These are phyloP conservation scores for Toxotes jaculatrix DNA, from an alignment of 2,113 vertebrate species.

Conservation along the genomic window DNA sequence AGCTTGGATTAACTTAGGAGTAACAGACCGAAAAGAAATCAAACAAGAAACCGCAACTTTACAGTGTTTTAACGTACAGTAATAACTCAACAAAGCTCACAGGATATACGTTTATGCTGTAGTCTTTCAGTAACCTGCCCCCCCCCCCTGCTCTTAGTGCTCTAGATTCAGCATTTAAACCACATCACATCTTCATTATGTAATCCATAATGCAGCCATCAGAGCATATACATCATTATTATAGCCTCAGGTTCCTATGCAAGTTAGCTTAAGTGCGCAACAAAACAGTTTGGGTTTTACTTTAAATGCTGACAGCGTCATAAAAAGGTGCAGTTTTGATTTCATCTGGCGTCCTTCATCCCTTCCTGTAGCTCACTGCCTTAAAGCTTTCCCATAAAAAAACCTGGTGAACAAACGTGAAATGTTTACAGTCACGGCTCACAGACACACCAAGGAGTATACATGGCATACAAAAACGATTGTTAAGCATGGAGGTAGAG, in stretches of 20 bases:
- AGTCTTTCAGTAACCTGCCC: constrained; percentile 34
- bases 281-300: constrained; percentile 27
- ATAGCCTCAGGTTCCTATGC: constrained; percentile 32
- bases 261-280: constrained; percentile 35
- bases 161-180: constrained; percentile 48
- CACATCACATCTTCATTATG: constrained; percentile 33
- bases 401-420: constrained; percentile 14
- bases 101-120: constrained; percentile 36
- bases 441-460: neutral
- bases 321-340: constrained; percentile 51
- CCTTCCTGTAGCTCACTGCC: constrained; percentile 38
- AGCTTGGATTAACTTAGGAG: neutral
- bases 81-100: constrained; percentile 12
- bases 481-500: neutral
- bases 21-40: constrained; percentile 14
- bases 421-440: constrained; percentile 25
- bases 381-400: constrained; percentile 38
- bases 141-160: constrained; percentile 26
- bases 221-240: constrained; percentile 33
- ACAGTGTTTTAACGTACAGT: constrained; percentile 8
- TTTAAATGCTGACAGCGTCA: constrained; percentile 41
- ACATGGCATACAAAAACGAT: neutral
- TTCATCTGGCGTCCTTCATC: constrained; percentile 31
- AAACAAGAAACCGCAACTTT: constrained; percentile 32
- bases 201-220: constrained; percentile 29